phyloP scores from a whole-genome alignment of 2,888 invertebrate genomes.

The Ommatoiulus sabulosus region DNA sequence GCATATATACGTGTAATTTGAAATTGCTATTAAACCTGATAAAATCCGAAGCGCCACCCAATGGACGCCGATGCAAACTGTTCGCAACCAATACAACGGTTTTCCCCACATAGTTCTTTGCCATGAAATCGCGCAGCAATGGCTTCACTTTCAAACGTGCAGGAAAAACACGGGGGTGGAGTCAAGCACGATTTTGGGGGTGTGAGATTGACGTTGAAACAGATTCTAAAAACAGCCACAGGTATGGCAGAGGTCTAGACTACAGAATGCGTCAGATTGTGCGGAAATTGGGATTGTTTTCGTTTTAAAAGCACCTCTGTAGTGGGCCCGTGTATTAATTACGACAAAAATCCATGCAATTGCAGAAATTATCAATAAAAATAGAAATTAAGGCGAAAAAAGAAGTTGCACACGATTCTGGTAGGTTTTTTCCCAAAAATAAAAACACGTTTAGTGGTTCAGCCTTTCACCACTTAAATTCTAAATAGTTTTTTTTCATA shows the following conservation, averaged over 20 bases:
- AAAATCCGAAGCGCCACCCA: too few relatives aligned
- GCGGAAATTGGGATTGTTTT: background rate
- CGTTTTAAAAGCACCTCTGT: background rate
- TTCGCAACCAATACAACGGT: background rate
- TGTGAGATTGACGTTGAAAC: constrained; percentile 9
- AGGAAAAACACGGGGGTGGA: background rate
- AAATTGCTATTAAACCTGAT: too few relatives aligned
- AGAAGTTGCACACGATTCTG: background rate
- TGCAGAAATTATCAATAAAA: background rate
- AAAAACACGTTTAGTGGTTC: background rate
- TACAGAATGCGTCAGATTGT: background rate
- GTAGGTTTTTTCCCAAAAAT: background rate
- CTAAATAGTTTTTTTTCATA: too few relatives aligned
- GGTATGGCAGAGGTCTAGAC: constrained; percentile 11
- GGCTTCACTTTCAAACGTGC: background rate
- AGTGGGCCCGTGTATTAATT: too few relatives aligned
- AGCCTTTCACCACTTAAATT: background rate
- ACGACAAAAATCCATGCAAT: too few relatives aligned
- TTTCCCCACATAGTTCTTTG: background rate
- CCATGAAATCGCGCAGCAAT: background rate
- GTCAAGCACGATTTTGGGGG: background rate
- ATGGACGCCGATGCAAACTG: background rate
- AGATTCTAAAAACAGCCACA: constrained; percentile 9
- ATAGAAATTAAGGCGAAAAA: background rate
- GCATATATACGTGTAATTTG: too few relatives aligned